Evolutionary conservation across 2,113 vertebrate genomes (phyloP), one percentile per base, ranked within the genome.

Genomic region (Piliocolobus tephrosceles): DNA sequence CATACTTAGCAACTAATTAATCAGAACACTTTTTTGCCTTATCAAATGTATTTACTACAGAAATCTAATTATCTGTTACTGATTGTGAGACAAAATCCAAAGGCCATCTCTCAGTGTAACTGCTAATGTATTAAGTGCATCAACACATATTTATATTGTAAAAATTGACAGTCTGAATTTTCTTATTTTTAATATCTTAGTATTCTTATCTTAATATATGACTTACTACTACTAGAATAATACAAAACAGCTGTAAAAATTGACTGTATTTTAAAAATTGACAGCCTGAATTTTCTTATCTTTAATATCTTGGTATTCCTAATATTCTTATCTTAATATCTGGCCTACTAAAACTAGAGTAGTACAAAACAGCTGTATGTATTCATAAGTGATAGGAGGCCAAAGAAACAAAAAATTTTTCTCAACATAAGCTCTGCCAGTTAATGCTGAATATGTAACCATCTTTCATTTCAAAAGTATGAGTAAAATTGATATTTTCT

Each of bases 61-160:
- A 92, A 97, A 82, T 40, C 18, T 95, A 73, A 95, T 91, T 97
- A 68, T 90, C 76, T 96, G 47, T 85, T 45, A 68, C 43, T 64
- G 82, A 95, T 93, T 79, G 88, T 81, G 80, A 97, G 87, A 95
- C 38, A 84, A 87, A 91, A 76, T 93, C 45, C 79, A 78, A 96
- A 95, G 27, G 32, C 88, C 61, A 78, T 96, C 68, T 89, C 52
- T 82, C 80, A 76, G 1, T 76, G n/a, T 96, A 90, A 92, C 76
- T 95, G 78, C 35, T 93, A 83, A 85, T 94, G 81, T 93, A 82
- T 88, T 97, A 88, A 95, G 30, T 89, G 14, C 58, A 90, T 92
- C 52, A 79, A 57, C 16, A 94, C 40, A 57, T 68, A 81, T 78
- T 97, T 96, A 32, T 92, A 45, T 79, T 88, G 25, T 80, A 64